Percentiles rank a stretch among this genome's conserved stretches.
Evolutionary conservation across 2,888 invertebrate species (phyloP).

Genomic region (Silvanus unidentatus): DNA sequence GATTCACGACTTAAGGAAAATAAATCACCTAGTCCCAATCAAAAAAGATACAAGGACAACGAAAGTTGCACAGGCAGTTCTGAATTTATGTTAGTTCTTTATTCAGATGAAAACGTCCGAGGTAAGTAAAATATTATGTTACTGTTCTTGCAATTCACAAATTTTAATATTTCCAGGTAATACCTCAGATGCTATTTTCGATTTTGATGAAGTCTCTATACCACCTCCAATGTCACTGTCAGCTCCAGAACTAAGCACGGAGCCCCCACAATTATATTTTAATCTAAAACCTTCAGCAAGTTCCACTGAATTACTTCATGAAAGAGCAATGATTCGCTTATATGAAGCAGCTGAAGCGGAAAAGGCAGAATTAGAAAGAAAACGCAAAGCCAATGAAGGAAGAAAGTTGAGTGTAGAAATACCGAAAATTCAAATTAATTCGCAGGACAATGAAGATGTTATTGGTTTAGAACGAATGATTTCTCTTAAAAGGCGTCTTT

Average conservation of each 20-base stretch:
- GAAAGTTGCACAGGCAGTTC: conserved; percentile 60
- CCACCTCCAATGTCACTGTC: conserved; percentile 79
- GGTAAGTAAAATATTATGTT: conserved; percentile 25
- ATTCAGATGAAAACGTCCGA: conserved; percentile 38
- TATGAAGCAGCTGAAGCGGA: conserved; percentile 72
- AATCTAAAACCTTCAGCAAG: conserved; percentile 68
- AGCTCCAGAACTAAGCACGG: conserved; percentile 68
- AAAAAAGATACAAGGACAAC: conserved; percentile 29
- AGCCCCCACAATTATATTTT: conserved; percentile 51
- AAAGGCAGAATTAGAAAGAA: conserved; percentile 52
- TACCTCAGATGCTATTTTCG: conserved; percentile 48
- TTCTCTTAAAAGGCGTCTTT: conserved; percentile 47
- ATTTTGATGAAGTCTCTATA: conserved; percentile 60
- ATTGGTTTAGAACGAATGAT: conserved; percentile 46
- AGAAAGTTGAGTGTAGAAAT: conserved; percentile 25
- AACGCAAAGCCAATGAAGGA: conserved; percentile 24
- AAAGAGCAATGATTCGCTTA: conserved; percentile 75
- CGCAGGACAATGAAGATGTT: conserved; percentile 49
- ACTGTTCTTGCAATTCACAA: neutral
- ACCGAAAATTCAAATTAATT: conserved; percentile 50
- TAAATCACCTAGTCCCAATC: neutral
- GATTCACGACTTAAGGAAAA: neutral
- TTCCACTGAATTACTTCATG: conserved; percentile 76
- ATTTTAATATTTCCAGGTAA: conserved; percentile 21
- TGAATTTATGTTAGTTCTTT: conserved; percentile 75